Base-by-base conservation (phyloP, 2,797 vertebrate species). In the Lophura swinhoii region DNA sequence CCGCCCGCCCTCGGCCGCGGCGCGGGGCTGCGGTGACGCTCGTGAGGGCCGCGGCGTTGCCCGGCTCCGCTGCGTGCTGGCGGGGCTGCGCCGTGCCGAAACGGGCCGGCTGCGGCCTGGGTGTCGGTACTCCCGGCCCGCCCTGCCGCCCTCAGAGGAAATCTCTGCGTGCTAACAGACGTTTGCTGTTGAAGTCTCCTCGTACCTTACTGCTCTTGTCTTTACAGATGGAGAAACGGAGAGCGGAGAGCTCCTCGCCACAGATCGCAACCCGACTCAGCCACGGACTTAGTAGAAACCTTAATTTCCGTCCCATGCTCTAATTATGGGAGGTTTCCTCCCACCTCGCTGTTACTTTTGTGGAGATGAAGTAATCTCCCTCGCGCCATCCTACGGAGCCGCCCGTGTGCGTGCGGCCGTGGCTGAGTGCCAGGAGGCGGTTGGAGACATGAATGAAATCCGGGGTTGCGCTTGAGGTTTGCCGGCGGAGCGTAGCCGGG, bases 321-420 rank as follows among this genome's bases (percentile, higher is more conserved):
- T 82, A 73, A 88, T 93, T 75, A 79, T 31, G 80, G 78, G 77
- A 41, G 51, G 62, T 73, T 93, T 84, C 93, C 90, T 93, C 94
- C 94, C 87, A 88, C 90, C 83, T n/a, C 68, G 15, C 88, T 31
- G 77, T 95, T 91, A 84, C 82, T 91, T 92, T 44, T 7, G 43
- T 82, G 87, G 67, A 48, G 90, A 82, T 88, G 83, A 84, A 94
- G 80, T 73, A 90, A 93, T 90, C 88, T 88, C 63, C 80, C 90
- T 92, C 91, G 62, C 94, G 53, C 94, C 90, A 82, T 90, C 96
- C 96, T 86, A 88, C 95, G 60, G 80, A 26, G 85, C 93, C 94
- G 73, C 37, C 91, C 60, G 84, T 37, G 95, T 63, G 72, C 37
- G 59, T 72, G 84, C 84, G 43, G 83, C 60, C 79, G 94, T 33